Evolutionary conservation across 2,888 invertebrate genomes (phyloP), one percentile per base, ranked within the genome.

Genomic region (Pristionchus maxplancki): DNA sequence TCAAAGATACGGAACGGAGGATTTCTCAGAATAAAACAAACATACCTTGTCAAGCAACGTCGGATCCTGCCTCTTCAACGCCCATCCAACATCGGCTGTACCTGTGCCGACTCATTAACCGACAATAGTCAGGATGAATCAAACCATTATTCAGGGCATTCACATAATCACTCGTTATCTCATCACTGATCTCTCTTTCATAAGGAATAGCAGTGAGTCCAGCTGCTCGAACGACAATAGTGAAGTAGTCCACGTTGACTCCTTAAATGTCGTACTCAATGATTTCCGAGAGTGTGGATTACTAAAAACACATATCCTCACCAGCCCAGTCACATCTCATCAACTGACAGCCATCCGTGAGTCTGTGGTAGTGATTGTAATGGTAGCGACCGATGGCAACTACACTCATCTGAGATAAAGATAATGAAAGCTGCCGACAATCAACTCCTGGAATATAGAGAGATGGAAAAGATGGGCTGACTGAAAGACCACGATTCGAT

Each of bases 221-320:
- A 28, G 85, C 85, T 8, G 62, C 62, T 9, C 85, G 62, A 17
- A 85, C 44, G 5, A 62, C 62, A 6, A 85, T 1, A 5, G 85
- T 67, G 67, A 85, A 67, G 48, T 64, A 85, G 44, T 85, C 85
- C 13, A 44, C 44, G 67, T 85, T 85, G 11, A 85, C 85, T 24
- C 85, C 85, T 85, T 17, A 20, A 44, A 48, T 9, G 8, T 44
- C 8, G 20, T 62, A 62, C 4, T 50, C 17, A n/a, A n/a, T 50
- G 15, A 62, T 5, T 62, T n/a, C 3, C 24, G 4, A 24, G 8
- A n/a, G 9, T 62, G n/a, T 62, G n/a, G 3, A 62, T n/a, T n/a
- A n/a, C n/a, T n/a, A n/a, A n/a, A n/a, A n/a, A 58, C 58, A 58
- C 58, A 5, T 58, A 58, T 24, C 8, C 64, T 31, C 31, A 64